A percentile compares a stretch with the other conserved stretches of the same genome.
Conservation (phyloP, 2,797 vertebrate species). For the Ctenopoma kingsleyae region DNA sequence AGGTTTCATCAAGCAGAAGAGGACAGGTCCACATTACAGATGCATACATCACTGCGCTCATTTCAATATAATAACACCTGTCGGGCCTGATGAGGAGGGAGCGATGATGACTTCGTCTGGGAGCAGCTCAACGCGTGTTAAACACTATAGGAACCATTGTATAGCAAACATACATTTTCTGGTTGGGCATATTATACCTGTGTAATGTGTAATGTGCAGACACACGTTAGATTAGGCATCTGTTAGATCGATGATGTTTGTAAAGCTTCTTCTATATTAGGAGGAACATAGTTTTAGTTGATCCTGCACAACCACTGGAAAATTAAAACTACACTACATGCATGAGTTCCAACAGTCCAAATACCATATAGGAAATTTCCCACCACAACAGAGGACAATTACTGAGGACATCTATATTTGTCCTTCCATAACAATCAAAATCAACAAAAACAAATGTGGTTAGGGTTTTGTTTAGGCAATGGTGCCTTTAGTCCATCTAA, state of each 20-base stretch:
- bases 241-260: not conserved
- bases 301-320: not conserved
- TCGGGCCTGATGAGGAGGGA: conserved; percentile 72
- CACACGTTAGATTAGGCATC: not conserved
- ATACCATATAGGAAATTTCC: too few species aligned
- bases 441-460: not conserved
- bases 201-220: not conserved
- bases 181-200: conserved; percentile 1
- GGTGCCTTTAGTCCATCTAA: not conserved
- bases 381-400: too few species aligned
- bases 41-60: conserved; percentile 81
- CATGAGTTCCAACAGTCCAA: not conserved
- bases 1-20: conserved; percentile 78
- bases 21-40: conserved; percentile 81
- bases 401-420: too few species aligned
- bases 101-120: conserved; percentile 69
- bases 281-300: not conserved
- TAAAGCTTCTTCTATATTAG: not conserved
- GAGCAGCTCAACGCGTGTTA: conserved; percentile 44
- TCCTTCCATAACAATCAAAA: too few species aligned
- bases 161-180: not conserved
- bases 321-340: not conserved
- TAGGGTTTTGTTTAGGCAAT: not conserved
- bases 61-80: conserved; percentile 84
- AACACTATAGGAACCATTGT: conserved; percentile 9